Percentiles rank a stretch among this genome's conserved stretches.
Evolutionary conservation across 2,888 invertebrate genomes (phyloP).

Genomic region (Myopa tessellatipennis): DNA sequence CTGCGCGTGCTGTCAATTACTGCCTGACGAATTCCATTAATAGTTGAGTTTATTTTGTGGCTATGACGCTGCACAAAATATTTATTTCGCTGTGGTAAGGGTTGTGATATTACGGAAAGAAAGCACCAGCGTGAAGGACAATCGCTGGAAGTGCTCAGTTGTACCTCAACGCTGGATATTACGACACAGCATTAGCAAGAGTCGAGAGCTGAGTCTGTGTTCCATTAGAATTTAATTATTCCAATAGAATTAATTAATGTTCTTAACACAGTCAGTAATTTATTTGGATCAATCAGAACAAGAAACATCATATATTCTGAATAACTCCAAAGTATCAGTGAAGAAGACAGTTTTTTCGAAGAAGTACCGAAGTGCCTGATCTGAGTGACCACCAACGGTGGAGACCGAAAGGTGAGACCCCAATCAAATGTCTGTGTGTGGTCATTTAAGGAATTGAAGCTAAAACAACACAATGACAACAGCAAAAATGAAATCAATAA

Average conservation of each 20-base stretch:
- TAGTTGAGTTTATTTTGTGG: background rate
- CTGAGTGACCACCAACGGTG: slow-evolving; percentile 9
- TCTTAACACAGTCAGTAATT: no score
- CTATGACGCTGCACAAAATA: slow-evolving; percentile 2
- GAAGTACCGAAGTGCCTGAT: background rate
- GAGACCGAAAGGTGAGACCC: slow-evolving; percentile 13
- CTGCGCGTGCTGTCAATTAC: slow-evolving; percentile 57
- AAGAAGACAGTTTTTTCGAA: background rate
- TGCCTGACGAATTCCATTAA: slow-evolving; percentile 47
- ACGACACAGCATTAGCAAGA: no score
- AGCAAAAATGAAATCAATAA: slow-evolving; percentile 4
- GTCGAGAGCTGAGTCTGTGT: no score
- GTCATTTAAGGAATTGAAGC: background rate
- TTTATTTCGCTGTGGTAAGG: background rate
- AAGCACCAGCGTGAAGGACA: no score
- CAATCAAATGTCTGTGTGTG: background rate
- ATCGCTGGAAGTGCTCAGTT: no score
- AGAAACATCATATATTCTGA: no score
- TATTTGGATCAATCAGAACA: no score
- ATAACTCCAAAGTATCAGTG: background rate
- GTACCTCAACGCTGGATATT: no score
- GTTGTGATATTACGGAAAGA: background rate
- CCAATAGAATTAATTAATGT: no score
- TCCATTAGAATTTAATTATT: no score
- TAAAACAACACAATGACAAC: background rate